These are phyloP conservation scores for Drosophila glabriapex DNA, from an alignment of 2,888 invertebrate genomes.

Conservation along the genomic window DNA sequence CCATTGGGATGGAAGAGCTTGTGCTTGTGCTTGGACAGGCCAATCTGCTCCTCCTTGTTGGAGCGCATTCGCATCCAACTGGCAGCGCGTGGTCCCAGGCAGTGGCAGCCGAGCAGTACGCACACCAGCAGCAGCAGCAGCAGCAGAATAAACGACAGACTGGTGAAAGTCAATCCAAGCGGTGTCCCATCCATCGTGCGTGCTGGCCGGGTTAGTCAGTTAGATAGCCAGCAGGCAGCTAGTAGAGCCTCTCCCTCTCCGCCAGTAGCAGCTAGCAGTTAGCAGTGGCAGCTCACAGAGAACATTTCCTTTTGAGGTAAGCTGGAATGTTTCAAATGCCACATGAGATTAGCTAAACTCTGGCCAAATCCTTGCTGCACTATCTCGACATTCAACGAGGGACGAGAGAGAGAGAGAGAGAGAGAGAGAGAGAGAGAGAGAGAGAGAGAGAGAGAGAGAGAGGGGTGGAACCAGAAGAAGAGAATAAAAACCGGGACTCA, in stretches of 20 bases:
- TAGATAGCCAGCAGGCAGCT: conserved; percentile 7
- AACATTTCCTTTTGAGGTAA: conserved; percentile 9
- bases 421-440: neutral
- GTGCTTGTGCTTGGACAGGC: conserved; percentile 84
- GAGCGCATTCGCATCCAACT: conserved; percentile 84
- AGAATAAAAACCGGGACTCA: neutral
- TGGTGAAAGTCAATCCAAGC: conserved; percentile 72
- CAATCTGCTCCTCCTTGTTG: conserved; percentile 85
- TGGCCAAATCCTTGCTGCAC: neutral
- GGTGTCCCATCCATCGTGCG: conserved; percentile 77
- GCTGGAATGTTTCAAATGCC: conserved; percentile 1
- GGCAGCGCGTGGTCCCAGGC: conserved; percentile 83
- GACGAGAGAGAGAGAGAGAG: neutral
- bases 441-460: neutral
- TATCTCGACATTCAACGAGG: neutral
- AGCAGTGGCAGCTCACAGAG: neutral
- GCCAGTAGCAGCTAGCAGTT: neutral
- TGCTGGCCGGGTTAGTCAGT: neutral
- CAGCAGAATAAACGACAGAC: conserved; percentile 81
- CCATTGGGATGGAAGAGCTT: conserved; percentile 89
- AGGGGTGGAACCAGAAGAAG: neutral
- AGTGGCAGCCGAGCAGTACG: conserved; percentile 83
- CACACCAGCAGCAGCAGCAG: conserved; percentile 82
- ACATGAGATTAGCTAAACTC: neutral
- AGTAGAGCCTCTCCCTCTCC: neutral